A percentile compares a stretch with the other conserved stretches of the same genome.
Conservation (phyloP, 2,888 invertebrate genomes). For the Cosmopolites sordidus region DNA sequence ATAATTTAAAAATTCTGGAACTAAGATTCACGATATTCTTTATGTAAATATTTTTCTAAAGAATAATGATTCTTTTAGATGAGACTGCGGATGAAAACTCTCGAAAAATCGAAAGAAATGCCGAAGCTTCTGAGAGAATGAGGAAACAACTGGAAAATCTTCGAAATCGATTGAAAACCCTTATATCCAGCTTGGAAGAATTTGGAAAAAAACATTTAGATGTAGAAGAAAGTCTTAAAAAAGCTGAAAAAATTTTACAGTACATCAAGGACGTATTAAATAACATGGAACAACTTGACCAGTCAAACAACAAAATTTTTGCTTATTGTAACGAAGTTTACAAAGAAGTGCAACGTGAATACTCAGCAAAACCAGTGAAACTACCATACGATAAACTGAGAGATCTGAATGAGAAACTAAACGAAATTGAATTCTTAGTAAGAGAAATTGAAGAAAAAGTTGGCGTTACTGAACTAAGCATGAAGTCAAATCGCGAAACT, state of each 20-base stretch:
- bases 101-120: too few species aligned
- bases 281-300: constrained; percentile 26
- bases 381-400: constrained; percentile 32
- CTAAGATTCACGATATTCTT: too few species aligned
- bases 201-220: constrained; percentile 51
- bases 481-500: constrained; percentile 29
- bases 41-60: too few species aligned
- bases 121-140: too few species aligned
- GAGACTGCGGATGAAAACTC: too few species aligned
- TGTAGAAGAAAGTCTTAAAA: constrained; percentile 51
- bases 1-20: too few species aligned
- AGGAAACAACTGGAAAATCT: constrained; percentile 10
- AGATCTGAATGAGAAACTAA: constrained; percentile 32
- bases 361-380: constrained; percentile 29
- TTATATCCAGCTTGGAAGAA: constrained; percentile 34
- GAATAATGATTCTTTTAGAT: too few species aligned
- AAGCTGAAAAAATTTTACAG: constrained; percentile 50
- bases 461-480: constrained; percentile 31
- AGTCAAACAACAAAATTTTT: constrained; percentile 36
- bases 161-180: constrained; percentile 36
- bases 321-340: constrained; percentile 44
- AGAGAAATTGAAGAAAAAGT: constrained; percentile 29
- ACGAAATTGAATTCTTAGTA: constrained; percentile 30
- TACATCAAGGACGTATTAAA: constrained; percentile 44
- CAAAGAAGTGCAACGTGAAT: constrained; percentile 39